Conservation (phyloP, 2,797 vertebrate species). For the Acipenser oxyrinchus region DNA sequence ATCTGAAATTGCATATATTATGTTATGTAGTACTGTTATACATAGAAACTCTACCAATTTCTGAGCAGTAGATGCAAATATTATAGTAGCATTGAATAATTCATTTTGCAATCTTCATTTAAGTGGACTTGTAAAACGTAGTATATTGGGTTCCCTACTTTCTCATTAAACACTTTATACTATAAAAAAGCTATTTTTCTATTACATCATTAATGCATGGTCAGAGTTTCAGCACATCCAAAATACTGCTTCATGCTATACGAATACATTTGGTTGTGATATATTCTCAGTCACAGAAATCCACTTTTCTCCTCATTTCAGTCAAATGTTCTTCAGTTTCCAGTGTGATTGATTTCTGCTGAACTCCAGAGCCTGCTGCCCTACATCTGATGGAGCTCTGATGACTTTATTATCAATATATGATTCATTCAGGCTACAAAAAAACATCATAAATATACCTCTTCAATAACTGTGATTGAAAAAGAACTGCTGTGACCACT, state of each 20-base stretch:
- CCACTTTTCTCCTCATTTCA: slow-evolving; percentile 16
- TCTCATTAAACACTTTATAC: background rate
- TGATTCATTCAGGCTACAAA: slow-evolving; percentile 14
- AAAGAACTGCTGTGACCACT: too few relatives aligned
- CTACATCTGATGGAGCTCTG: slow-evolving; percentile 14
- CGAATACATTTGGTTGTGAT: too few relatives aligned
- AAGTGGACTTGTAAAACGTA: background rate
- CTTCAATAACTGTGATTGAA: slow-evolving; percentile 10
- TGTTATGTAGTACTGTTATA: too few relatives aligned
- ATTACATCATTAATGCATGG: background rate
- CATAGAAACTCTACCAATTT: too few relatives aligned
- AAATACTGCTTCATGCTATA: too few relatives aligned
- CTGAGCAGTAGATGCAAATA: too few relatives aligned
- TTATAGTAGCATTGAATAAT: background rate
- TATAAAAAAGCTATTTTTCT: background rate
- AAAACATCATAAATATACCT: slow-evolving; percentile 9
- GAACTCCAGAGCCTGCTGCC: slow-evolving; percentile 14
- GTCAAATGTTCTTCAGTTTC: slow-evolving; percentile 12
- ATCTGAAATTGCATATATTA: too few relatives aligned
- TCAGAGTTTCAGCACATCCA: background rate
- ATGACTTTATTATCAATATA: slow-evolving; percentile 15
- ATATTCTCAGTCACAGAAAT: slow-evolving; percentile 11
- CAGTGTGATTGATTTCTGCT: slow-evolving; percentile 10
- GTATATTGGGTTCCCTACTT: background rate
- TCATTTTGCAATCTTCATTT: background rate